These are phyloP conservation scores for Hydraecia micacea DNA, from an alignment of 2,888 invertebrate genomes.

Conservation along the genomic window DNA sequence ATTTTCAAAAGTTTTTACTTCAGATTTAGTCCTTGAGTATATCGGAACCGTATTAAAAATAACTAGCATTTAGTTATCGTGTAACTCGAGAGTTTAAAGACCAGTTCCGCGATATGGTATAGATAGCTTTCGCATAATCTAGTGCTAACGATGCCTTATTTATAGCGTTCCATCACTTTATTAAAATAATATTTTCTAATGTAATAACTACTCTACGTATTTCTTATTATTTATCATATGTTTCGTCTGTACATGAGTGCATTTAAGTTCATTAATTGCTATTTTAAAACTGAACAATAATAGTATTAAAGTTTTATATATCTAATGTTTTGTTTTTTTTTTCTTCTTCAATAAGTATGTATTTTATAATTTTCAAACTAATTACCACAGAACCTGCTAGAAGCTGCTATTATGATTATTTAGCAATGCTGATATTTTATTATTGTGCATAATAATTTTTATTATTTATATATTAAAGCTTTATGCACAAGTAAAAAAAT, in stretches of 20 bases:
- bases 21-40: constrained; percentile 60
- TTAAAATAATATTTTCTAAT: constrained; percentile 63
- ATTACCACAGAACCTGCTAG: neutral
- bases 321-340: constrained; percentile 68
- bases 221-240: constrained; percentile 71
- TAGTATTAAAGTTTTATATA: constrained; percentile 85
- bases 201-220: constrained; percentile 66
- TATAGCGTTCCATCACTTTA: constrained; percentile 63
- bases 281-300: constrained; percentile 82
- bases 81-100: constrained; percentile 31
- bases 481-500: no score
- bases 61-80: constrained; percentile 60
- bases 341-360: constrained; percentile 36
- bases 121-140: constrained; percentile 74
- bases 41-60: constrained; percentile 65
- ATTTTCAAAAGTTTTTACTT: constrained; percentile 18
- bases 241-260: constrained; percentile 72
- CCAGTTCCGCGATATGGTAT: constrained; percentile 45
- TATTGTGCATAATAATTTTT: no score
- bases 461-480: no score
- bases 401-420: neutral
- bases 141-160: constrained; percentile 79
- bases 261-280: constrained; percentile 76
- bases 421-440: neutral
- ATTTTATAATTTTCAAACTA: neutral